Conservation (phyloP, 2,797 vertebrate species). For the Leptoclinus maculatus region DNA sequence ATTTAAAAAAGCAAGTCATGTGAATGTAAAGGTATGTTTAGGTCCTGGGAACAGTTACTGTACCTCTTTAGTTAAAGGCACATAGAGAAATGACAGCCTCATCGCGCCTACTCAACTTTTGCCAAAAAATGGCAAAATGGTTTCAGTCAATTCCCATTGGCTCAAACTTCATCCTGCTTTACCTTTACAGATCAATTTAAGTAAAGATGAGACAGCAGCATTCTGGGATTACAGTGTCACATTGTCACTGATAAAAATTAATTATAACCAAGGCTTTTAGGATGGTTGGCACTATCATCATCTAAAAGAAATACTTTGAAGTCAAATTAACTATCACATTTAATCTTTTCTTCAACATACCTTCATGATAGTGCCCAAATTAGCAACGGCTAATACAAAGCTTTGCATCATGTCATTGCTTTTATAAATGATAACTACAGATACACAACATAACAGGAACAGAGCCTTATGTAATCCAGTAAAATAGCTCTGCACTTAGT, state of each 20-base stretch:
- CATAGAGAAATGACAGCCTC: background rate
- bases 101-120: background rate
- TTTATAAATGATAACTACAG: background rate
- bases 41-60: background rate
- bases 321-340: conserved; percentile 17
- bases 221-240: conserved; percentile 16
- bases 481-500: background rate
- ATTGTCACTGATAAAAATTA: conserved; percentile 17
- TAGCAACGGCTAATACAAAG: conserved; percentile 31
- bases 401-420: conserved; percentile 1
- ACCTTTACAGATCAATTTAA: conserved; percentile 12
- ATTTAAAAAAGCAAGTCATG: background rate
- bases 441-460: background rate
- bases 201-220: conserved; percentile 1
- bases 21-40: background rate
- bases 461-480: background rate
- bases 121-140: conserved; percentile 10
- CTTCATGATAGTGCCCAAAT: conserved; percentile 21
- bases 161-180: background rate
- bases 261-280: conserved; percentile 38
- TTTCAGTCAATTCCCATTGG: conserved; percentile 16
- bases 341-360: conserved; percentile 14
- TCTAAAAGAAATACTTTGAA: conserved; percentile 23
- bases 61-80: background rate
- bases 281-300: background rate